Evolutionary conservation across 2,113 vertebrate genomes (phyloP), one percentile per base, ranked within the genome.

Genomic region (Cyprinodon tularosa): DNA sequence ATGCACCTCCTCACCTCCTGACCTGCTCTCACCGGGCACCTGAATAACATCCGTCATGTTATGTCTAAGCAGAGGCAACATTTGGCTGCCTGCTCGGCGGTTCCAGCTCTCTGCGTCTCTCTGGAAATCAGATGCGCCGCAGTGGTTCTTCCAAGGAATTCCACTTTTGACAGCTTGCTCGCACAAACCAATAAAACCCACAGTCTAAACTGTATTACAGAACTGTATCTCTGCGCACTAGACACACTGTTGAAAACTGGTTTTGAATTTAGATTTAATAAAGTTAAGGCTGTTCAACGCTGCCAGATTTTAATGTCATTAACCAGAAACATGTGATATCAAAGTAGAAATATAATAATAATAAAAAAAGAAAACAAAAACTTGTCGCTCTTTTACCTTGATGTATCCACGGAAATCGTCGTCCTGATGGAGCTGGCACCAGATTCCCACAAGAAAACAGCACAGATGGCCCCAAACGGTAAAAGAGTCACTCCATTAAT

Each of bases 351-450:
- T n/a, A n/a, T 59, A 6, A n/a, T 20, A 29, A 29, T 29, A 29
- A 29, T 29, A n/a, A 13, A 72, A 8, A 37, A 7, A 10, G 29
- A 29, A 29, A 29, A 29, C 1, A 1, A 29, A 1, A 29, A 29
- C 29, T 29, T 29, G 29, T 44, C 14, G 65, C 0, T 2, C 14
- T 39, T 22, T 88, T 77, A 94, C 94, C 78, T 71, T n/a, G 86
- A 87, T 69, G 83, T 89, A 85, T 92, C 91, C 84, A 90, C 84
- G 64, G 85, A 87, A 12, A 88, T 75, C 38, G 84, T 91, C 37
- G 88, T 83, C 82, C 89, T 91, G 80, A 91, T 82, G 9, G 91
- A 90, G 74, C 91, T 93, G 78, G 86, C 91, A 57, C 81, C 77
- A 50, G 88, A 89, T 61, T 84, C 86, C 89, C 88, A 91, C 65